These are phyloP conservation scores for Oncorhynchus mykiss DNA, from an alignment of 2,113 vertebrate species.

Conservation along the genomic window DNA sequence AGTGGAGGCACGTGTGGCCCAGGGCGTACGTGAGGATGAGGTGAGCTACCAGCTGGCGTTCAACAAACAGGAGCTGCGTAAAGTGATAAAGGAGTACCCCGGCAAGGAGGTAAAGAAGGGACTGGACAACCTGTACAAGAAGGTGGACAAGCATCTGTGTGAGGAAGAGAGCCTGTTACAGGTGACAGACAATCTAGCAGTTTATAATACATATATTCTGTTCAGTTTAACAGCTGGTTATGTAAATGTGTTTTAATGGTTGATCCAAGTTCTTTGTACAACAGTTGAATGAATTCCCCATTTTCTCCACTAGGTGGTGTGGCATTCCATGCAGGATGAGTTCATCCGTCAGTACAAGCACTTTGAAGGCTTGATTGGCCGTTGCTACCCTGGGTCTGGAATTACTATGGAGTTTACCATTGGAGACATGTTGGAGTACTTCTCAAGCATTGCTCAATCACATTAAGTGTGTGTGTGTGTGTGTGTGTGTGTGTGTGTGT, in stretches of 20 bases:
- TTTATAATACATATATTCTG: too few species aligned
- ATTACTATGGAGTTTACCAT: conserved; percentile 99
- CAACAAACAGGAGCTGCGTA: conserved; percentile 97
- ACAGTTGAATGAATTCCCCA: not conserved
- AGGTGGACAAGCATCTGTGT: conserved; percentile 97
- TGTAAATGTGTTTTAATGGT: not conserved
- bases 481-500: too few species aligned
- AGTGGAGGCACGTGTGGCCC: conserved; percentile 95
- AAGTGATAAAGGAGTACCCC: conserved; percentile 97
- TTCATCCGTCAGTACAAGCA: conserved; percentile 99
- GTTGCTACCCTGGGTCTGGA: conserved; percentile 95
- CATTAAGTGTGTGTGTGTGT: conserved; percentile 71
- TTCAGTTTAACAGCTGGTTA: too few species aligned
- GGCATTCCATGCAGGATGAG: conserved; percentile 99
- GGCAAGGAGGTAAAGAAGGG: conserved; percentile 99
- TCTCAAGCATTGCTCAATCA: conserved; percentile 97
- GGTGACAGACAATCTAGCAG: conserved; percentile 63
- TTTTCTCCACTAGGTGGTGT: conserved; percentile 85
- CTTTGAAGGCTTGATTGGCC: conserved; percentile 95
- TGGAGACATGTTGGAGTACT: conserved; percentile 97
- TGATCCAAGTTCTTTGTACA: not conserved
- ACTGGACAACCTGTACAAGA: conserved; percentile 97
- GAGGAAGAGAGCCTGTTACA: conserved; percentile 97
- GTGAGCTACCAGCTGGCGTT: conserved; percentile 99
- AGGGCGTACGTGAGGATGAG: conserved; percentile 94